These are phyloP conservation scores for Epinephelus moara DNA, from an alignment of 2,113 vertebrate genomes.

Conservation along the genomic window DNA sequence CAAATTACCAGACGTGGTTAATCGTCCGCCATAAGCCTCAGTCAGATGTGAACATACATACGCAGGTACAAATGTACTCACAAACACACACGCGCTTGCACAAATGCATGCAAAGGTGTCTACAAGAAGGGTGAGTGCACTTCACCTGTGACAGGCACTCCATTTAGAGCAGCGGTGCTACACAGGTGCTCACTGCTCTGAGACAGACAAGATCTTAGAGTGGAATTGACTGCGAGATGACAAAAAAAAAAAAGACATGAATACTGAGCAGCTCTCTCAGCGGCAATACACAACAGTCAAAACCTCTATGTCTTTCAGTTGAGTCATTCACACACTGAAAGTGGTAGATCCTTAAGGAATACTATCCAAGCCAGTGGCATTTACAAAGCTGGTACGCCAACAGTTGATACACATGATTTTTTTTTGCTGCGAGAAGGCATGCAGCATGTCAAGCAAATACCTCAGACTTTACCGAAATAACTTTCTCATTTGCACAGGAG, in stretches of 20 bases:
- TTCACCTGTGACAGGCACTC: slow-evolving; percentile 44
- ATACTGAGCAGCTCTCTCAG: slow-evolving; percentile 57
- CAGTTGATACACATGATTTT: slow-evolving; percentile 10
- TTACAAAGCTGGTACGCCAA: slow-evolving; percentile 5
- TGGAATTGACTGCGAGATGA: slow-evolving; percentile 54
- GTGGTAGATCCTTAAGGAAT: slow-evolving; percentile 18
- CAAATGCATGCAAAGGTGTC: slow-evolving; percentile 29
- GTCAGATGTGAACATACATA: slow-evolving; percentile 28
- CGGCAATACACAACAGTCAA: slow-evolving; percentile 10
- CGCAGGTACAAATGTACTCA: slow-evolving; percentile 11
- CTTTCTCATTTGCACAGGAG: slow-evolving; percentile 26
- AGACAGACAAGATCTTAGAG: slow-evolving; percentile 55
- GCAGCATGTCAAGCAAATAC: slow-evolving; percentile 24
- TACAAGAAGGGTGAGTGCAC: slow-evolving; percentile 34
- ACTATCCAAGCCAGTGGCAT: background rate
- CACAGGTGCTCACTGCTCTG: slow-evolving; percentile 49
- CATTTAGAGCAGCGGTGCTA: slow-evolving; percentile 29
- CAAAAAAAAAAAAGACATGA: slow-evolving; percentile 42
- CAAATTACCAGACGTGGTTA: slow-evolving; percentile 67
- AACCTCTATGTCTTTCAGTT: background rate
- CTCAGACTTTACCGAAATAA: slow-evolving; percentile 25
- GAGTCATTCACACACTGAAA: slow-evolving; percentile 5
- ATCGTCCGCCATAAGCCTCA: slow-evolving; percentile 50
- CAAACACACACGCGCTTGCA: background rate
- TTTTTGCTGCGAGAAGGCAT: background rate